Evolutionary conservation across 2,888 invertebrate genomes (phyloP), one percentile per base, ranked within the genome.

Genomic region (Leptinotarsa peninsularis): DNA sequence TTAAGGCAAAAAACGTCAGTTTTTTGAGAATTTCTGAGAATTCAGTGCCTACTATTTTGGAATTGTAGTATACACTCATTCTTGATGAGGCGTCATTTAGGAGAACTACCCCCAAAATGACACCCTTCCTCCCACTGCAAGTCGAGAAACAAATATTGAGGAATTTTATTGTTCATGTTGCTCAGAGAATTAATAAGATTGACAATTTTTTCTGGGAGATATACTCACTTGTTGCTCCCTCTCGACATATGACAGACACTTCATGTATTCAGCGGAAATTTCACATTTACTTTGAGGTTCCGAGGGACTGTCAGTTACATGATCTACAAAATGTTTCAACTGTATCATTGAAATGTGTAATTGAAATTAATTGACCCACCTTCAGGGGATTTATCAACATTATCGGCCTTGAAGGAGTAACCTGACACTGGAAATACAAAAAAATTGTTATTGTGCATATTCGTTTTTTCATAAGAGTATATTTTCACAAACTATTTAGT

Each of bases 221-320:
- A 69, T 69, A 77, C 80, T 78, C 74, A 82, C 82, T 18, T 79
- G 77, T 27, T 76, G 73, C 5, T 76, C 72, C 58, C 73, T 75
- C 72, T 76, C 73, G 23, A 74, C 68, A 67, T 78, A 21, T 14
- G 82, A 81, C 21, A 84, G 60, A 73, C 86, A 86, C 75, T 85
- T 83, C 75, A 84, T 80, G 70, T 83, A 85, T 77, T 86, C 82
- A 5, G 79, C 67, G 10, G 82, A 69, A 33, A 83, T 79, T 58
- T 85, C 83, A 67, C 86, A 86, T 74, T 81, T 83, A 49, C 66
- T 80, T 79, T 84, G 83, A 17, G 70, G 43, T 23, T 70, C 58
- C 18, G 27, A 21, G 17, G 18, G 17, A 21, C 60, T 60, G 10
- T 70, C 56, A 14, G 33, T 56, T 15, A 49, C 21, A 33, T 58